Percentiles rank a stretch among this genome's conserved stretches.
Evolutionary conservation across 2,888 invertebrate species (phyloP).

Genomic region (Drosophila emarginata): DNA sequence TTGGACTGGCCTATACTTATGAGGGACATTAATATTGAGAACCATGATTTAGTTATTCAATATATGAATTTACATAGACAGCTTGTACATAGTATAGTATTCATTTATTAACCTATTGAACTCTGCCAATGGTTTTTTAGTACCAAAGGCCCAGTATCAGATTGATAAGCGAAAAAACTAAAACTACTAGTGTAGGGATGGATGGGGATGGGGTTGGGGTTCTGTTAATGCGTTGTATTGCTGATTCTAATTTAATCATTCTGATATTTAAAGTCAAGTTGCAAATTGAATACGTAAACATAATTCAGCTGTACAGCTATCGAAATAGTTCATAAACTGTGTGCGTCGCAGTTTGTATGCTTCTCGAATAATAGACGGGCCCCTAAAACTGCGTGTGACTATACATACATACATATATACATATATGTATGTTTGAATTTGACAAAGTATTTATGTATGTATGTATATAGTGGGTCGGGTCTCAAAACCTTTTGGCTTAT

Average conservation of each 20-base stretch:
- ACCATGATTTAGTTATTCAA: too few relatives aligned
- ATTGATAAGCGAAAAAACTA: conserved; percentile 26
- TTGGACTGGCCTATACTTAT: too few relatives aligned
- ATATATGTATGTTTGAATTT: not conserved
- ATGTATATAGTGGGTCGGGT: not conserved
- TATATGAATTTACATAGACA: too few relatives aligned
- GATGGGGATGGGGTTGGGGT: not conserved
- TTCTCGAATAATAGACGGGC: conserved; percentile 3
- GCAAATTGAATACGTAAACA: conserved; percentile 22
- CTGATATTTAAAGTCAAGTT: conserved; percentile 43
- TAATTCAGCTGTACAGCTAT: not conserved
- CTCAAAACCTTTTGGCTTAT: not conserved
- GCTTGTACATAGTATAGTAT: too few relatives aligned
- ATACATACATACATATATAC: not conserved
- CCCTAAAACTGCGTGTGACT: conserved; percentile 2
- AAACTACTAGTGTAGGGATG: conserved; percentile 4
- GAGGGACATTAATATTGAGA: too few relatives aligned
- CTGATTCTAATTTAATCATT: conserved; percentile 39
- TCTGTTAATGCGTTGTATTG: too few relatives aligned
- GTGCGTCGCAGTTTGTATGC: not conserved
- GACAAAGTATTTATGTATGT: not conserved
- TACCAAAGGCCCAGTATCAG: too few relatives aligned
- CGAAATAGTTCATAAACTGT: too few relatives aligned
- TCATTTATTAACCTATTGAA: too few relatives aligned
- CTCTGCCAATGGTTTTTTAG: too few relatives aligned